Evolutionary conservation across 2,888 invertebrate species (phyloP).

Genomic region (Alentia gelatinosa): DNA sequence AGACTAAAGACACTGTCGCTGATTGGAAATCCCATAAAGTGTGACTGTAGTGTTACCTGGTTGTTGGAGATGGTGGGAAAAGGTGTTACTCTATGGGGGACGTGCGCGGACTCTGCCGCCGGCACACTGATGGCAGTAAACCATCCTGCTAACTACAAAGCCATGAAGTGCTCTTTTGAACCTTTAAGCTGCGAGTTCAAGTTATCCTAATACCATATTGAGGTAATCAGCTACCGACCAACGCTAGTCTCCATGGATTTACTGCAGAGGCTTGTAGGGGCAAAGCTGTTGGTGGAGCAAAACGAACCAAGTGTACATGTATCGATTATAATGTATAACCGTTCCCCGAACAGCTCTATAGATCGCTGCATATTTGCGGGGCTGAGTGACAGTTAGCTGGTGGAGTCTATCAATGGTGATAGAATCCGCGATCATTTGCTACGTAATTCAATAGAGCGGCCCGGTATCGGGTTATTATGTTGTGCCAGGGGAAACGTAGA

Average conservation of each 20-base stretch:
- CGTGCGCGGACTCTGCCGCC: slow-evolving; percentile 54
- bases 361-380: too few species aligned
- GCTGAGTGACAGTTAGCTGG: not conserved
- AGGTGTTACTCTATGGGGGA: slow-evolving; percentile 61
- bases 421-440: not conserved
- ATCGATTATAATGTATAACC: too few species aligned
- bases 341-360: too few species aligned
- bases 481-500: not conserved
- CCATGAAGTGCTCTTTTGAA: slow-evolving; percentile 30
- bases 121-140: slow-evolving; percentile 23
- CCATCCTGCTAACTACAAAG: slow-evolving; percentile 40
- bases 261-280: not conserved
- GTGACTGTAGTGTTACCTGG: slow-evolving; percentile 64
- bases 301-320: not conserved
- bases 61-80: slow-evolving; percentile 52
- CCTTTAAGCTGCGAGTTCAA: slow-evolving; percentile 42
- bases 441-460: not conserved
- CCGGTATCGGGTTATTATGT: not conserved
- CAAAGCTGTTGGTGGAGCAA: not conserved
- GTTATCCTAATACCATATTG: slow-evolving; percentile 26
- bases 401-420: not conserved
- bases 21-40: slow-evolving; percentile 63
- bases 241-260: not conserved
- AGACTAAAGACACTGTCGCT: slow-evolving; percentile 62
- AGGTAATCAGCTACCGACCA: not conserved